Evolutionary conservation across 2,888 invertebrate species (phyloP).

Genomic region (Netelia inedita): DNA sequence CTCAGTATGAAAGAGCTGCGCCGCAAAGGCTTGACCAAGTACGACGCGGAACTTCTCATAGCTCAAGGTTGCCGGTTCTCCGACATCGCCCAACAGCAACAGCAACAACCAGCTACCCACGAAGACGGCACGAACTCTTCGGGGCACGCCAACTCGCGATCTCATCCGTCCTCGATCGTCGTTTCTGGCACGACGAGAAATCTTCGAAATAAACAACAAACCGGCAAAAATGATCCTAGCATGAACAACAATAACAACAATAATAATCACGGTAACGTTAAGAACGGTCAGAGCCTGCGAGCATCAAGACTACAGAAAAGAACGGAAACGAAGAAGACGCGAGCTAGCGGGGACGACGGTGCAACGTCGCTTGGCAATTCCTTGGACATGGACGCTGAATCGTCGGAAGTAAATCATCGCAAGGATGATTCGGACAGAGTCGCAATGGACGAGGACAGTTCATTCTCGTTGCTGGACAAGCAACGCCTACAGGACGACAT

Average conservation of each 20-base stretch:
- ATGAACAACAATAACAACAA: conserved; percentile 69
- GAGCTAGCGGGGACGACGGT: conserved; percentile 74
- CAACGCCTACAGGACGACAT: conserved; percentile 74
- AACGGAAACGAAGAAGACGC: conserved; percentile 79
- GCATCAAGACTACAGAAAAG: conserved; percentile 82
- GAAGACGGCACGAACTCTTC: conserved; percentile 74
- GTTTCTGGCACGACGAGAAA: conserved; percentile 77
- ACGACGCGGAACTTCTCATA: conserved; percentile 94
- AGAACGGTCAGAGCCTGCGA: conserved; percentile 80
- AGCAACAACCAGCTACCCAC: conserved; percentile 76
- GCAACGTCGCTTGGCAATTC: conserved; percentile 70
- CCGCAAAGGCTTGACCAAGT: conserved; percentile 94
- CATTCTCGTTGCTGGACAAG: conserved; percentile 77
- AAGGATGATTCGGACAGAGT: conserved; percentile 81
- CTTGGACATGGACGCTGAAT: conserved; percentile 68
- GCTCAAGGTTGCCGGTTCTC: conserved; percentile 92
- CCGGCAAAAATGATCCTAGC: conserved; percentile 66
- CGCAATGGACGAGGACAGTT: conserved; percentile 75
- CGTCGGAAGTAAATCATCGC: conserved; percentile 76
- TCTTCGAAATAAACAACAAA: conserved; percentile 83
- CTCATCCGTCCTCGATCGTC: conserved; percentile 77
- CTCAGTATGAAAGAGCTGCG: conserved; percentile 94
- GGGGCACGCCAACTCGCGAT: conserved; percentile 71
- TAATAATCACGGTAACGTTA: conserved; percentile 71
- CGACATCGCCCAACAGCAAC: conserved; percentile 86